Evolutionary conservation across 2,888 invertebrate genomes (phyloP).

Genomic region (Pollenia griseotomentosa): DNA sequence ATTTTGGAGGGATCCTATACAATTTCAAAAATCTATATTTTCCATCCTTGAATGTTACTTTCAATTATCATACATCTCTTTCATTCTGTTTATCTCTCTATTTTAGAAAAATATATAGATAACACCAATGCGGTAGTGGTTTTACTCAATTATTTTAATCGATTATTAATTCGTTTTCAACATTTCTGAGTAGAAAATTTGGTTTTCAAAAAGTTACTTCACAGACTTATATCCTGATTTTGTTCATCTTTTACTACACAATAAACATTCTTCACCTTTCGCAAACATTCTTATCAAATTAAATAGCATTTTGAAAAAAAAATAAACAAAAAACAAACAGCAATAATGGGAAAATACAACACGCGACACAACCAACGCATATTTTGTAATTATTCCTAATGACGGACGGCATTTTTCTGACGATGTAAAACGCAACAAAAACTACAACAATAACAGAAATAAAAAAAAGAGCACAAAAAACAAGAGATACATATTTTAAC

Average conservation of each 20-base stretch:
- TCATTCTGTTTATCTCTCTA: too few relatives aligned
- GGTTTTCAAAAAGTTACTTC: neutral
- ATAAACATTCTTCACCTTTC: constrained; percentile 25
- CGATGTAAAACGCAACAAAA: constrained; percentile 20
- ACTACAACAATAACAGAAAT: neutral
- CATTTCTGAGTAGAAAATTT: constrained; percentile 27
- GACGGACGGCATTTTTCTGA: constrained; percentile 59
- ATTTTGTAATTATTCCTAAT: constrained; percentile 51
- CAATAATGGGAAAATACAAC: constrained; percentile 33
- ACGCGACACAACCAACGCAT: constrained; percentile 38
- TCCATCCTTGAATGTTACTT: too few relatives aligned
- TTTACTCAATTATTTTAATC: neutral
- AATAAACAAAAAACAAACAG: neutral
- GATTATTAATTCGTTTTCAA: constrained; percentile 11
- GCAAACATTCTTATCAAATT: constrained; percentile 61
- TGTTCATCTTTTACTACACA: neutral
- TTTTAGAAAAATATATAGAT: too few relatives aligned
- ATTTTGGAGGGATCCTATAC: too few relatives aligned
- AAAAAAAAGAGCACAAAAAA: neutral
- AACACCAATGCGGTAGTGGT: too few relatives aligned
- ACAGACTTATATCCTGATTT: constrained; percentile 26
- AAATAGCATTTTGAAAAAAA: constrained; percentile 15
- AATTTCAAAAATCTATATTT: too few relatives aligned
- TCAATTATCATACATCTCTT: too few relatives aligned
- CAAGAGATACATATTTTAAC: constrained; percentile 15